Percentiles rank a stretch among this genome's conserved stretches.
phyloP scores from a whole-genome alignment of 1,140 invertebrate genomes.

The Heliothis subflexa region DNA sequence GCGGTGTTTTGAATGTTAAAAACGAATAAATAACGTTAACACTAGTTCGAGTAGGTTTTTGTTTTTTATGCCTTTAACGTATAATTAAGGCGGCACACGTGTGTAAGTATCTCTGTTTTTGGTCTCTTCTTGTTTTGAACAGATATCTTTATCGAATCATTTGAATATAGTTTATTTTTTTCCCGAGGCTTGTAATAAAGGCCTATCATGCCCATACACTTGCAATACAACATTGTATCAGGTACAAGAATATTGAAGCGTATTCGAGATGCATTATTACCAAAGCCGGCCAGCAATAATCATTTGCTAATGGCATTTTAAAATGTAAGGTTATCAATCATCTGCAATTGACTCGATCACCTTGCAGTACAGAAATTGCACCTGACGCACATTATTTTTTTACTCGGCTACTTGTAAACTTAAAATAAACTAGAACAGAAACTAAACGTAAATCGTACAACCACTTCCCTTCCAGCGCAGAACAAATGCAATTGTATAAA shows the following conservation, averaged over 20 bases:
- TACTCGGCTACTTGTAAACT: background rate
- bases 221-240: background rate
- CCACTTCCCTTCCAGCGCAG: background rate
- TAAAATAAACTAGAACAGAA: background rate
- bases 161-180: no score
- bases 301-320: slow-evolving; percentile 22
- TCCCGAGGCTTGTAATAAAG: no score
- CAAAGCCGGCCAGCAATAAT: background rate
- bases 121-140: background rate
- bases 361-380: slow-evolving; percentile 15
- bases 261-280: background rate
- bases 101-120: background rate
- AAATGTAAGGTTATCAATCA: slow-evolving; percentile 17
- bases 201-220: background rate
- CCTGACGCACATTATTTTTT: slow-evolving; percentile 19
- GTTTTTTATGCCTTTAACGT: slow-evolving; percentile 17
- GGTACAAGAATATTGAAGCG: background rate
- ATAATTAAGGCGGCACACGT: slow-evolving; percentile 10
- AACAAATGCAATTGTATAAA: slow-evolving; percentile 5
- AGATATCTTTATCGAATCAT: background rate
- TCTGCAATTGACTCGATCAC: slow-evolving; percentile 23
- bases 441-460: slow-evolving; percentile 7
- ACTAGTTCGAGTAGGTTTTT: slow-evolving; percentile 9
- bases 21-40: slow-evolving; percentile 41
- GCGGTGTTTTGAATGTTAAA: slow-evolving; percentile 46